A percentile compares a stretch with the other conserved stretches of the same genome.
Conservation (phyloP, 2,113 vertebrate species). For the Calypte anna region DNA sequence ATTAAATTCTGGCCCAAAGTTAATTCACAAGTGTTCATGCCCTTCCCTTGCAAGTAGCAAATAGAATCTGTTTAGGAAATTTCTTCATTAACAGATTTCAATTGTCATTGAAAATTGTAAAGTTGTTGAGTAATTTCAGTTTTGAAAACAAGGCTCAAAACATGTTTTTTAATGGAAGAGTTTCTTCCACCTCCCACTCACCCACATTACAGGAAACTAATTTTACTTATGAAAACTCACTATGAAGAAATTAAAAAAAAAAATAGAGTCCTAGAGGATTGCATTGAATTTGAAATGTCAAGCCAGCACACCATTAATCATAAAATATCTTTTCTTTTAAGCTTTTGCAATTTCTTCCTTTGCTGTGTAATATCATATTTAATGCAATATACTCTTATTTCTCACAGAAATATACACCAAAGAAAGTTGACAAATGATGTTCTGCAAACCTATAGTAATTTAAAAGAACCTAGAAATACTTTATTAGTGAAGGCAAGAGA, state of each 20-base stretch:
- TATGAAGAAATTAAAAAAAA: not conserved
- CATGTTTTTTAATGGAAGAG: not conserved
- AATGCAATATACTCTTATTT: not conserved
- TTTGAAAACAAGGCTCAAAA: slow-evolving; percentile 1
- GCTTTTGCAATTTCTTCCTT: not conserved
- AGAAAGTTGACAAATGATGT: slow-evolving; percentile 14
- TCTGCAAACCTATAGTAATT: not conserved
- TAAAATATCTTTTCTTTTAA: not conserved
- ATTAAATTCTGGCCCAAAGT: not conserved
- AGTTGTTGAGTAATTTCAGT: not conserved
- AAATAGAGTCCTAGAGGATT: not conserved
- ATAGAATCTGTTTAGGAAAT: not conserved
- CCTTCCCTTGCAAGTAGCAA: not conserved
- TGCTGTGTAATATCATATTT: not conserved
- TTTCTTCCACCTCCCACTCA: not conserved
- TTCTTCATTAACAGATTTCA: not conserved
- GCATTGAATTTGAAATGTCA: slow-evolving; percentile 26
- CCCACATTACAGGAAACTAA: not conserved
- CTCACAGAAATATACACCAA: slow-evolving; percentile 28
- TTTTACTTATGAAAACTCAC: not conserved
- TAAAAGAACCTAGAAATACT: not conserved
- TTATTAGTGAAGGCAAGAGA: not conserved
- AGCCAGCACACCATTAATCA: slow-evolving; percentile 23
- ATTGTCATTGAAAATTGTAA: not conserved
- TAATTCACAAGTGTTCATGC: not conserved